These are phyloP conservation scores for Gopherus evgoodei DNA, from an alignment of 2,113 vertebrate species.

Conservation along the genomic window DNA sequence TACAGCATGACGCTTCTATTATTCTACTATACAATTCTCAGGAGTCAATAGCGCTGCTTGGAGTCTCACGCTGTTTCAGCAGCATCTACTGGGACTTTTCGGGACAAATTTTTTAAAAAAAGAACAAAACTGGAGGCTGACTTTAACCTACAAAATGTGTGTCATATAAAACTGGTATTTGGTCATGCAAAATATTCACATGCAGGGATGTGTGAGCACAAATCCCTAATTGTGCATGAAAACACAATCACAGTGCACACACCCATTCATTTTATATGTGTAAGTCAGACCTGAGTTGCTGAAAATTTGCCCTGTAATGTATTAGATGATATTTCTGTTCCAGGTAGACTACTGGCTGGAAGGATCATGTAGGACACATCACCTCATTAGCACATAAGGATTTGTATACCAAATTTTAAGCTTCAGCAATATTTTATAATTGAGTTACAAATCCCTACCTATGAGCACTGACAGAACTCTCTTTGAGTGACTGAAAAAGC, in stretches of 20 bases:
- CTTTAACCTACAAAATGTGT: not conserved
- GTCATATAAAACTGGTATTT: not conserved
- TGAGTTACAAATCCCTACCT: not conserved
- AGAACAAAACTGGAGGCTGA: not conserved
- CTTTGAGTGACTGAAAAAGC: not conserved
- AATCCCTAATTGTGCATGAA: not conserved
- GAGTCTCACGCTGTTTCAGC: not conserved
- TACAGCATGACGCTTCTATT: not conserved
- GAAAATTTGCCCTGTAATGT: not conserved
- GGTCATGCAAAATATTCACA: not conserved
- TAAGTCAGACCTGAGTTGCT: not conserved
- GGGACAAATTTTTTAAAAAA: not conserved
- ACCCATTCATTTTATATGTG: not conserved
- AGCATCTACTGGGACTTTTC: not conserved
- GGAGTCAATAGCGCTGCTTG: not conserved
- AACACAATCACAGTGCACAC: not conserved
- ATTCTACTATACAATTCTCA: not conserved
- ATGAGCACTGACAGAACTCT: not conserved
- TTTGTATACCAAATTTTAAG: not conserved
- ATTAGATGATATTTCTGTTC: not conserved
- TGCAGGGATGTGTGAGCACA: not conserved
- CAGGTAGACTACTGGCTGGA: not conserved
- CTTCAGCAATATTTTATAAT: constrained; percentile 1
- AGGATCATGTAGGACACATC: not conserved
- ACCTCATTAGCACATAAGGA: fast-evolving